Percentiles rank a stretch among this genome's conserved stretches.
Evolutionary conservation across 2,888 invertebrate genomes (phyloP).

Genomic region (Cotesia congregata): DNA sequence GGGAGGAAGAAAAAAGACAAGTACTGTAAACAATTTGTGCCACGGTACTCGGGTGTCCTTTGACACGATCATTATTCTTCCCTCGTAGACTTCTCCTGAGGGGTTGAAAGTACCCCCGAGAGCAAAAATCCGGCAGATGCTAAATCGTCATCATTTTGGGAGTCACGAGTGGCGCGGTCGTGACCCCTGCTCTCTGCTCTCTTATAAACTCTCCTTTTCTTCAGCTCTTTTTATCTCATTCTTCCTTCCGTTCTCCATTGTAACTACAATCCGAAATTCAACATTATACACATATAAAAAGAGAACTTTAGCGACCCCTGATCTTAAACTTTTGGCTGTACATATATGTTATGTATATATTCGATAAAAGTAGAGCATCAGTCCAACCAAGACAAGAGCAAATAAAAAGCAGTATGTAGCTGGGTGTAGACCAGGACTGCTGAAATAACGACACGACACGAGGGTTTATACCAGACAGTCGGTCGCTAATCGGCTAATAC

Average conservation of each 20-base stretch:
- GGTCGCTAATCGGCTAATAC: slow-evolving; percentile 40
- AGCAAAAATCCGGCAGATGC: slow-evolving; percentile 32
- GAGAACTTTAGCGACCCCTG: slow-evolving; percentile 10
- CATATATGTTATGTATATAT: background rate
- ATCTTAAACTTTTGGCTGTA: slow-evolving; percentile 1
- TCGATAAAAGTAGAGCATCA: background rate
- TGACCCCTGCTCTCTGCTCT: slow-evolving; percentile 40
- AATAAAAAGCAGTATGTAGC: background rate
- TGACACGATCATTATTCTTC: slow-evolving; percentile 35
- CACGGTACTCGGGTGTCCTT: slow-evolving; percentile 18
- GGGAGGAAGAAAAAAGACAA: slow-evolving; percentile 5
- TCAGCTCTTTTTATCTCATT: background rate
- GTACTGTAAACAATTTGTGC: slow-evolving; percentile 31
- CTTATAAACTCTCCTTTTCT: background rate
- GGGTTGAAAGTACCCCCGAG: slow-evolving; percentile 9
- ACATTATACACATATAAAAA: background rate
- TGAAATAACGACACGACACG: background rate
- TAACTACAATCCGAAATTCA: background rate
- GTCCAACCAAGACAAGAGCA: background rate
- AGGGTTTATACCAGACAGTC: background rate
- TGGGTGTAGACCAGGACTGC: no score
- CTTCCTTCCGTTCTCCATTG: background rate
- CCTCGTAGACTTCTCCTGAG: slow-evolving; percentile 8
- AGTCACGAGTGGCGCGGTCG: slow-evolving; percentile 43
- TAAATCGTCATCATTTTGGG: slow-evolving; percentile 35